phyloP scores from a whole-genome alignment of 1,140 invertebrate genomes.

The Nasonia longicornis region DNA sequence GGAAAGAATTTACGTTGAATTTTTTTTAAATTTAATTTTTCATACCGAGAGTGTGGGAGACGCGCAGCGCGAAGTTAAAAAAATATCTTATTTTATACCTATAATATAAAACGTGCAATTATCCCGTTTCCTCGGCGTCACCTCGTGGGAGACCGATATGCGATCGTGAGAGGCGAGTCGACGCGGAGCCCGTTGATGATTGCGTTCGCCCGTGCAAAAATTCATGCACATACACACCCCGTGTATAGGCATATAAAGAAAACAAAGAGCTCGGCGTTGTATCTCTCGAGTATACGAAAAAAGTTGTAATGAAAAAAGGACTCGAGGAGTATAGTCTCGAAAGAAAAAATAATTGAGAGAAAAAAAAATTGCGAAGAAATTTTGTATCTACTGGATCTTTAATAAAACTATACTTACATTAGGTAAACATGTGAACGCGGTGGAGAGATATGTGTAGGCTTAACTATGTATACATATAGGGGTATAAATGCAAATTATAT shows the following conservation, averaged over 20 bases:
- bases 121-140: constrained; percentile 34
- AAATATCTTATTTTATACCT: constrained; percentile 17
- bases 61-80: constrained; percentile 21
- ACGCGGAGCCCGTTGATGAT: constrained; percentile 41
- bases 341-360: not conserved
- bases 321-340: not conserved
- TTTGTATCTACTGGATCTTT: constrained; percentile 60
- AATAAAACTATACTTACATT: constrained; percentile 56
- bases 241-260: not conserved
- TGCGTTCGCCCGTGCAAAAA: constrained; percentile 3
- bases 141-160: constrained; percentile 28
- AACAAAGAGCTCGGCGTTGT: constrained; percentile 1
- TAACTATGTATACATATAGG: constrained; percentile 49
- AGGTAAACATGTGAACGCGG: constrained; percentile 49
- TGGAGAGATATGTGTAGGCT: constrained; percentile 53
- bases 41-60: constrained; percentile 24
- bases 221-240: not conserved
- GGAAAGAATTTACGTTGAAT: not conserved
- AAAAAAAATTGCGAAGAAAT: constrained; percentile 51
- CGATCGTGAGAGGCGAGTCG: constrained; percentile 38
- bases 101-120: constrained; percentile 36
- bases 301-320: not conserved
- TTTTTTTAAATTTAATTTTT: constrained; percentile 7
- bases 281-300: constrained; percentile 16
- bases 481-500: constrained; percentile 64